Evolutionary conservation across 2,113 vertebrate species (phyloP).

Genomic region (Galemys pyrenaicus): DNA sequence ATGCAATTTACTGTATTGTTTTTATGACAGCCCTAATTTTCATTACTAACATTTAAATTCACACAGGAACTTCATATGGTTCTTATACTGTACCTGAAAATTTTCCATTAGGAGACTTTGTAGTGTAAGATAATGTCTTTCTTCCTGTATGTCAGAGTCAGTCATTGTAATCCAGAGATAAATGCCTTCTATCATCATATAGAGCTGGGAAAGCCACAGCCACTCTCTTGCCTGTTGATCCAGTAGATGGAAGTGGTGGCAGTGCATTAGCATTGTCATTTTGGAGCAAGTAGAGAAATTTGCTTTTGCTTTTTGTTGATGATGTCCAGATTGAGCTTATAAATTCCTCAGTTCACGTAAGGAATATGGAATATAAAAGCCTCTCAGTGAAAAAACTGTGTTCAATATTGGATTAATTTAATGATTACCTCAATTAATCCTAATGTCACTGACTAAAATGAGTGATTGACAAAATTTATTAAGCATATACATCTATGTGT

Average conservation of each 20-base stretch:
- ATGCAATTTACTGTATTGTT: slow-evolving; percentile 23
- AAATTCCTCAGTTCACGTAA: neutral
- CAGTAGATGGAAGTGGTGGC: neutral
- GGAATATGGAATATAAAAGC: neutral
- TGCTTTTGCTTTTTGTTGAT: neutral
- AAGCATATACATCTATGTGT: neutral
- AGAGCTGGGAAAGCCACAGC: neutral
- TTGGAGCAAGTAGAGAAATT: neutral
- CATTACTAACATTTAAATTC: slow-evolving; percentile 36
- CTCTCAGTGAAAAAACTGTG: neutral
- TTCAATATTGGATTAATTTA: neutral
- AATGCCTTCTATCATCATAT: neutral
- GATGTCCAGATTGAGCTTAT: neutral
- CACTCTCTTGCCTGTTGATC: neutral
- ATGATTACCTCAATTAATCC: neutral
- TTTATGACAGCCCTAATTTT: neutral
- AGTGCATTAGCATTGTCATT: neutral
- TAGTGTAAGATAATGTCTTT: neutral
- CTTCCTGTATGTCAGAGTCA: neutral
- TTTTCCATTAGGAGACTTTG: neutral
- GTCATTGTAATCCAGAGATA: neutral
- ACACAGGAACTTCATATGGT: neutral
- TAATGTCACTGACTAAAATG: neutral
- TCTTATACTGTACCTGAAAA: neutral
- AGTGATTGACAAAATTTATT: neutral